Base-by-base conservation (phyloP, 2,888 invertebrate species). In the Oligia strigilis region DNA sequence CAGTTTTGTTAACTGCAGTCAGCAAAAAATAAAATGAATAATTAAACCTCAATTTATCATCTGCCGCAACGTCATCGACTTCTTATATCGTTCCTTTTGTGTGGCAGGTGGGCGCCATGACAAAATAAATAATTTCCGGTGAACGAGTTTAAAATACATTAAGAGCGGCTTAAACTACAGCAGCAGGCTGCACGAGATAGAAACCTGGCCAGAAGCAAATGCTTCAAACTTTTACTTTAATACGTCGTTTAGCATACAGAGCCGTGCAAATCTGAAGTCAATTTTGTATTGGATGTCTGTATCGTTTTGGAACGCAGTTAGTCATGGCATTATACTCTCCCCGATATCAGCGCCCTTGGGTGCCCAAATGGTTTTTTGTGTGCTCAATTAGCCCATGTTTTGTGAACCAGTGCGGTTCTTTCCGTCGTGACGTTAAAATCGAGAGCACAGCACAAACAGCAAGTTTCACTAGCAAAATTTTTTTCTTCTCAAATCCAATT, bases 121-220 rank as follows among this genome's bases (percentile, higher is more conserved):
- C 86, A 89, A 92, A 93, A 93, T 92, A 90, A 92, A 92, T 92
- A 91, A 90, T 93, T 92, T 94, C 94, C 94, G 93, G 93, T 90
- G 89, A 90, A 90, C 88, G 82, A 89, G 91, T 92, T 93, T 90
- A 88, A 92, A 94, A 92, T 92, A 92, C 83, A 89, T 89, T 87
- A 87, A 86, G 87, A 86, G 84, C 86, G 82, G 72, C 78, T 82
- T 83, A 87, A 89, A 87, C 82, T 82, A 83, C 88, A 88, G 86
- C 79, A 84, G 88, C 78, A 77, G 80, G 80, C 77, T 74, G 69
- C 77, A 75, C 58, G 72, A 77, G 74, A 84, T 80, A 78, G 74
- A 87, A 80, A 77, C 70, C 40, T 43, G 60, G 19, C 46, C 65
- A 86, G 65, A 72, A 78, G 17, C 60, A 75, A 88, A 58, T 71